Percentiles rank a stretch among this genome's conserved stretches.
phyloP scores from a whole-genome alignment of 2,888 invertebrate species.

The Nasonovia ribisnigri region DNA sequence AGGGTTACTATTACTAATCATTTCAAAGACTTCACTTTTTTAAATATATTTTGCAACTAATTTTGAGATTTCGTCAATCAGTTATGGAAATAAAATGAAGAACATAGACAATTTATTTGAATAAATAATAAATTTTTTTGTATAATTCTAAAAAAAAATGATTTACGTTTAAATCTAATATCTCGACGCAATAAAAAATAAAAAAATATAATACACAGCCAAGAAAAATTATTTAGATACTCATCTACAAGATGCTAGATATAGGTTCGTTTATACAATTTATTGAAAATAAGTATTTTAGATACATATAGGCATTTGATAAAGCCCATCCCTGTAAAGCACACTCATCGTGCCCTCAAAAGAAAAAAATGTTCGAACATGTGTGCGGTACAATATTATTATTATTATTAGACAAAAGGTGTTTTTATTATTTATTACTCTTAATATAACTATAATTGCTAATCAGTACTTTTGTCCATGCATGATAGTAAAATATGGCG shows the following conservation, averaged over 20 bases:
- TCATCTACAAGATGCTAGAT: not conserved
- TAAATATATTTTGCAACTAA: not conserved
- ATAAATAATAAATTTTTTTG: not conserved
- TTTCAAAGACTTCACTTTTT: not conserved
- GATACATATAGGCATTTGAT: not conserved
- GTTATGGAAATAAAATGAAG: not conserved
- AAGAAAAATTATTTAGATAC: not conserved
- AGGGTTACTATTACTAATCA: not conserved
- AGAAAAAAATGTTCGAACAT: not conserved
- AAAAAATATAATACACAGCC: too few species aligned
- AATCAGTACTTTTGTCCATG: conserved; percentile 60
- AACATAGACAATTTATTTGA: not conserved
- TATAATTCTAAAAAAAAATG: not conserved
- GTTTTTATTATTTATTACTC: conserved; percentile 57
- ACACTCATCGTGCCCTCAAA: not conserved
- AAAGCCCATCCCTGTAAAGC: not conserved
- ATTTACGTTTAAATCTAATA: not conserved
- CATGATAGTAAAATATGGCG: conserved; percentile 41
- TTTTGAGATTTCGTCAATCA: not conserved
- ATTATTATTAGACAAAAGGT: conserved; percentile 30
- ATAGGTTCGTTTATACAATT: not conserved
- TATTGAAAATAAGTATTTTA: not conserved
- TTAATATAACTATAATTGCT: conserved; percentile 62
- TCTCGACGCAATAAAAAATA: not conserved
- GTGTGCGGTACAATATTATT: not conserved